phyloP scores from a whole-genome alignment of 2,113 vertebrate genomes.

The Sebastes fasciatus region DNA sequence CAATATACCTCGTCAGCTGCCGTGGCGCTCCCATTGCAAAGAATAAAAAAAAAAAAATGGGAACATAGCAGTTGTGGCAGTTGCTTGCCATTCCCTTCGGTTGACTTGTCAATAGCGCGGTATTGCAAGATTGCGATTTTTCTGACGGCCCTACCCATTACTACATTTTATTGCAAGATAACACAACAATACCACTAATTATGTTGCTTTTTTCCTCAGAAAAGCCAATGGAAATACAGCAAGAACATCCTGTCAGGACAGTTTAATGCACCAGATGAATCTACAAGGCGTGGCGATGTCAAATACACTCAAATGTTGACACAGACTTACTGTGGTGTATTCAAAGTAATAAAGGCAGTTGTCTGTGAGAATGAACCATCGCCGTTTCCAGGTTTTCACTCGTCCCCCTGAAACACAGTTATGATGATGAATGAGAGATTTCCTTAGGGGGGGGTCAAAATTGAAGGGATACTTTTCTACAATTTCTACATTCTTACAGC shows the following conservation, averaged over 20 bases:
- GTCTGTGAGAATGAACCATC: conserved; percentile 88
- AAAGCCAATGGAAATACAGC: neutral
- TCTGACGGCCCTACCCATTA: neutral
- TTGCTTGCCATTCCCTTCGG: too few relatives aligned
- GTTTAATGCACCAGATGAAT: neutral
- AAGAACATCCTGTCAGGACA: neutral
- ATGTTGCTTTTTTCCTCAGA: neutral
- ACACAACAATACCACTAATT: neutral
- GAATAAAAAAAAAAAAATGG: too few relatives aligned
- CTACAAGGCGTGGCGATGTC: neutral
- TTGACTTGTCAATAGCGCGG: too few relatives aligned
- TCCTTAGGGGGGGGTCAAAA: neutral
- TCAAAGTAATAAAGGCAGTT: conserved; percentile 90
- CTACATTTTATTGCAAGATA: neutral
- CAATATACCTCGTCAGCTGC: too few relatives aligned
- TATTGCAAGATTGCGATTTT: too few relatives aligned
- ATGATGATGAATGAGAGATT: neutral
- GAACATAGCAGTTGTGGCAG: too few relatives aligned
- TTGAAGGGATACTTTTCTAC: conserved; percentile 15
- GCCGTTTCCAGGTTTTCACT: conserved; percentile 87
- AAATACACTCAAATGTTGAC: neutral
- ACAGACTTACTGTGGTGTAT: conserved; percentile 85
- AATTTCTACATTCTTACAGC: conserved; percentile 15
- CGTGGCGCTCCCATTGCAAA: too few relatives aligned
- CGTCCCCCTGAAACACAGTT: conserved; percentile 79